A percentile compares a stretch with the other conserved stretches of the same genome.
Conservation (phyloP, 2,113 vertebrate genomes). For the Phodopus roborovskii region DNA sequence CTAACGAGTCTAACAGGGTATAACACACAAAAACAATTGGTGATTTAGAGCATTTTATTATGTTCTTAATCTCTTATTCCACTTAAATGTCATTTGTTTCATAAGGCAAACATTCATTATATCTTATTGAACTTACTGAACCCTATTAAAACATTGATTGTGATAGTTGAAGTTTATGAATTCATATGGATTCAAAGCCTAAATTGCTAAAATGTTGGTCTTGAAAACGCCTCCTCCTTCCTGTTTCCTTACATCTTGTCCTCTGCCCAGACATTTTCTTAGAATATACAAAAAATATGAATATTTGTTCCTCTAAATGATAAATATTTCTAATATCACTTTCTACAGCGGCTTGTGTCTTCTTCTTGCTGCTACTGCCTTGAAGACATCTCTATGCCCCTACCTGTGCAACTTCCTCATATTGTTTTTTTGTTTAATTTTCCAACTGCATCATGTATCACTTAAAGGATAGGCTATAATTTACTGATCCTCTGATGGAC, state of each 20-base stretch:
- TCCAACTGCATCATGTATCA: not conserved
- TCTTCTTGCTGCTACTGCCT: not conserved
- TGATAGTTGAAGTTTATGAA: not conserved
- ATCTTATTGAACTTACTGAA: not conserved
- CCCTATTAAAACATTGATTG: not conserved
- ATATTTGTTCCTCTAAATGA: not conserved
- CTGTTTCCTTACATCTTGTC: not conserved
- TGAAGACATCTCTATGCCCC: not conserved
- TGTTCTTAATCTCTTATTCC: not conserved
- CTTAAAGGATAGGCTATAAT: not conserved
- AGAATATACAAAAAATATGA: not conserved
- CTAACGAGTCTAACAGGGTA: not conserved
- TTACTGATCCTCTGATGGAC: not conserved
- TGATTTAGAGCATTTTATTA: not conserved
- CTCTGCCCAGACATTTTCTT: not conserved
- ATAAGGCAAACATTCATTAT: not conserved
- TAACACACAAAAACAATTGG: not conserved
- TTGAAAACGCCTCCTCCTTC: not conserved
- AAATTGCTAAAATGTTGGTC: not conserved
- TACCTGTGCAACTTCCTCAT: not conserved
- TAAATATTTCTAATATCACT: not conserved
- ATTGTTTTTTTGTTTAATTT: slow-evolving; percentile 11
- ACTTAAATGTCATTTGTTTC: not conserved
- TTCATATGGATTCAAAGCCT: not conserved
- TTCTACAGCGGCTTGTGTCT: not conserved